Base-by-base conservation (phyloP, 2,797 vertebrate species). In the Cossypha polioptera region DNA sequence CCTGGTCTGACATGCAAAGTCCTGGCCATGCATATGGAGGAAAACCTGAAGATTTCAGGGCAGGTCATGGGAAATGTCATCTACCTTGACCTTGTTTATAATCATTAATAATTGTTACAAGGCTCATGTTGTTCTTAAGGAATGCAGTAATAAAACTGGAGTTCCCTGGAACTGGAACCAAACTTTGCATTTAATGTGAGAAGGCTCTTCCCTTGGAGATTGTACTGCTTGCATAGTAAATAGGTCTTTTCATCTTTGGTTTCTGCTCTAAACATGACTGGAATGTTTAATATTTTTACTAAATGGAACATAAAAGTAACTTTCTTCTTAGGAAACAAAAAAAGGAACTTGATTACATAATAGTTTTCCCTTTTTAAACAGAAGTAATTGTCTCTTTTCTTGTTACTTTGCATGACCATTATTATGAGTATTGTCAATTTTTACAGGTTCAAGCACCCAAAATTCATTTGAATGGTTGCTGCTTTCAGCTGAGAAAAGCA, bases 61-160 rank as follows among this genome's bases (percentile, higher is more conserved):
- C 26, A 92, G 69, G 89, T 96, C 89, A 80, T 93, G 86, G 81
- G 93, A 96, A 97, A 96, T 86, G 78, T 93, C n/a, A 8, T 48
- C 43, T 88, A n/a, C 74, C 69, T 73, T 85, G 83, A 87, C 85
- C 93, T 88, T 96, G 61, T 93, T 96, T 91, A 51, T 92, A 91
- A 92, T 94, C 17, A 69, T 57, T 90, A 81, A 75, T 88, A 90
- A 91, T 89, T 94, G 16, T 88, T 93, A 83, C 43, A 95, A 74
- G 53, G 45, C 33, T 90, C 36, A 25, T 50, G 36, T 67, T 94
- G 55, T 54, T 93, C 88, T 72, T 40, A 71, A 90, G 82, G 65
- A 90, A 90, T 83, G 38, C 20, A 54, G 11, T 86, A 89, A 86
- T 76, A 93, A 88, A 83, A 82, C 80, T 76, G 74, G 26, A 57